phyloP scores from a whole-genome alignment of 1,140 invertebrate species.

The Rhagoletis pomonella region DNA sequence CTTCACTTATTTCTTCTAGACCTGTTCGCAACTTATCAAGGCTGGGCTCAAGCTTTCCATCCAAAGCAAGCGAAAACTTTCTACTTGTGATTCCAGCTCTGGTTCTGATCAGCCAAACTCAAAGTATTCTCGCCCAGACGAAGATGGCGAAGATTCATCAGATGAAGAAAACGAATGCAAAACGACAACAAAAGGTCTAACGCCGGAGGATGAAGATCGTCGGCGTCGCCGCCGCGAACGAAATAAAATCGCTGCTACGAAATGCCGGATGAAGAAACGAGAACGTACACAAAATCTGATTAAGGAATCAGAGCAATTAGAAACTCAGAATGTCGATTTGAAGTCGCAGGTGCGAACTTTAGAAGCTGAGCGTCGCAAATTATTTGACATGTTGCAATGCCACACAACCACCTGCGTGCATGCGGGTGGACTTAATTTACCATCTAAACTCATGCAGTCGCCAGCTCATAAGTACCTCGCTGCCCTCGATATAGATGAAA shows the following conservation, averaged over 20 bases:
- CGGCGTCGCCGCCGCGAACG: constrained; percentile 88
- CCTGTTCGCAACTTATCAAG: constrained; percentile 93
- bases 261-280: constrained; percentile 95
- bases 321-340: constrained; percentile 90
- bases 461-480: constrained; percentile 69
- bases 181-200: constrained; percentile 76
- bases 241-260: constrained; percentile 96
- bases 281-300: constrained; percentile 91
- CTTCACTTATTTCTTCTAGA: constrained; percentile 76
- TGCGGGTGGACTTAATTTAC: constrained; percentile 70
- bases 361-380: constrained; percentile 78
- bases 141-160: constrained; percentile 68
- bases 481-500: constrained; percentile 60
- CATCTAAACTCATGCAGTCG: constrained; percentile 66
- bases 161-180: constrained; percentile 71
- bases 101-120: constrained; percentile 76
- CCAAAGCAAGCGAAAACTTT: constrained; percentile 88
- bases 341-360: constrained; percentile 85
- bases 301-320: constrained; percentile 88
- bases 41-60: constrained; percentile 91
- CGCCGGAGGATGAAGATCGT: constrained; percentile 92
- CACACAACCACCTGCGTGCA: constrained; percentile 78
- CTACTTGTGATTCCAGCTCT: constrained; percentile 77
- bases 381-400: constrained; percentile 79
- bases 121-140: constrained; percentile 70